These are phyloP conservation scores for Ancistrus triradiatus DNA, from an alignment of 2,113 vertebrate genomes.

Conservation along the genomic window DNA sequence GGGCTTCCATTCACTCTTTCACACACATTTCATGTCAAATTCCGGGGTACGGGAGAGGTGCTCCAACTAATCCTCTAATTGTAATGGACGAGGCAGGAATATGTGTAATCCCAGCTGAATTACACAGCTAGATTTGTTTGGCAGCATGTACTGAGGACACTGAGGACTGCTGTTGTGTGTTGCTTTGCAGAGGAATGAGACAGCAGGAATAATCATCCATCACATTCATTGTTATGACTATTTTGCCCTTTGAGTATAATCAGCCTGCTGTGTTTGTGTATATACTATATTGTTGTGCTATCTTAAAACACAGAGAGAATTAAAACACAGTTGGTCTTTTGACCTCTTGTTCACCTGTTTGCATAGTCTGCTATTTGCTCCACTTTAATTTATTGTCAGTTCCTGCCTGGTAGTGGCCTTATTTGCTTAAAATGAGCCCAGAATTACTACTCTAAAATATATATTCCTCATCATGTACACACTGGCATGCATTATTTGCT, in stretches of 20 bases:
- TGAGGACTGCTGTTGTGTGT: constrained; percentile 34
- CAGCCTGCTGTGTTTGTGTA: constrained; percentile 51
- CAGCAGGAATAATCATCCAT: constrained; percentile 52
- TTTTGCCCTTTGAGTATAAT: constrained; percentile 67
- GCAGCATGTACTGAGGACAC: constrained; percentile 30
- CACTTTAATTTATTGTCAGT: no score
- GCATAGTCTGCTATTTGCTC: no score
- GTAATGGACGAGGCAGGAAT: constrained; percentile 45
- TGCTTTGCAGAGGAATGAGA: constrained; percentile 47
- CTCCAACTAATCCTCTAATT: constrained; percentile 62
- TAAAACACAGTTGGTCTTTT: no score
- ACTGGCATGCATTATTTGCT: neutral
- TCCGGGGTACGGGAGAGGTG: constrained; percentile 53
- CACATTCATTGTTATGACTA: constrained; percentile 63
- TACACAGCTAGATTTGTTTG: constrained; percentile 41
- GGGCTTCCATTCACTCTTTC: constrained; percentile 49
- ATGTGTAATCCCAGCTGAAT: constrained; percentile 55
- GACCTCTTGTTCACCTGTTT: no score
- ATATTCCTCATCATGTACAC: neutral
- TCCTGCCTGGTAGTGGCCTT: neutral
- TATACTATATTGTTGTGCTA: constrained; percentile 7
- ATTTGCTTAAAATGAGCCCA: neutral
- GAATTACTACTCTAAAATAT: neutral
- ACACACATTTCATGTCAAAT: constrained; percentile 59
- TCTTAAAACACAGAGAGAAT: no score